A percentile compares a stretch with the other conserved stretches of the same genome.
These are phyloP conservation scores for Nesoenas mayeri DNA, from an alignment of 2,113 vertebrate species.

Conservation along the genomic window DNA sequence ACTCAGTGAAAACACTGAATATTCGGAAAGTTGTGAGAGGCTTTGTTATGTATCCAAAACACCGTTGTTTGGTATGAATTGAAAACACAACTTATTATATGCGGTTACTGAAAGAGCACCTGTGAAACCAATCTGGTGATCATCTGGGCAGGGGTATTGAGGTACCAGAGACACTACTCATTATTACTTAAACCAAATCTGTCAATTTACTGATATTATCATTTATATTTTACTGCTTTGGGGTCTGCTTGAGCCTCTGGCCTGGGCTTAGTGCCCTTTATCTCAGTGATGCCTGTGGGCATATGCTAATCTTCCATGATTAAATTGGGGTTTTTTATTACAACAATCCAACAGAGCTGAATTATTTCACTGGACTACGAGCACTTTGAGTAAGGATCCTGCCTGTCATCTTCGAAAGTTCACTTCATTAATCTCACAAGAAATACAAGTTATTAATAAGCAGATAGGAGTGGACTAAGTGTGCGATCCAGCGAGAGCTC, in stretches of 20 bases:
- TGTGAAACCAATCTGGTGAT: neutral
- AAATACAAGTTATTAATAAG: neutral
- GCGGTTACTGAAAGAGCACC: neutral
- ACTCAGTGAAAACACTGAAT: neutral
- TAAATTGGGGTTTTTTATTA: neutral
- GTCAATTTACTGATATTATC: neutral
- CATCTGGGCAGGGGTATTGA: neutral
- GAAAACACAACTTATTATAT: neutral
- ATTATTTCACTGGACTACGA: neutral
- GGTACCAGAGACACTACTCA: neutral
- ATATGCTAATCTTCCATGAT: neutral
- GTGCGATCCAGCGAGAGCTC: neutral
- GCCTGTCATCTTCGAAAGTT: conserved; percentile 12
- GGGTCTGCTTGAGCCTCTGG: neutral
- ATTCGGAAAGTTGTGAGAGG: neutral
- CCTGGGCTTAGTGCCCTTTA: neutral
- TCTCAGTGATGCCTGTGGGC: neutral
- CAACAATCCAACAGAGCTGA: neutral
- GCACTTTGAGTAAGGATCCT: neutral
- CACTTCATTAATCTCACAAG: neutral
- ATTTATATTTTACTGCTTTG: neutral
- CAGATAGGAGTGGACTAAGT: neutral
- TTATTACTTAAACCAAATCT: neutral
- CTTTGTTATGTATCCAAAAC: neutral
- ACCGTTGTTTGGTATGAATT: neutral